Percentiles rank a stretch among this genome's conserved stretches.
Conservation (phyloP, 2,113 vertebrate species). For the Halichoerus grypus region DNA sequence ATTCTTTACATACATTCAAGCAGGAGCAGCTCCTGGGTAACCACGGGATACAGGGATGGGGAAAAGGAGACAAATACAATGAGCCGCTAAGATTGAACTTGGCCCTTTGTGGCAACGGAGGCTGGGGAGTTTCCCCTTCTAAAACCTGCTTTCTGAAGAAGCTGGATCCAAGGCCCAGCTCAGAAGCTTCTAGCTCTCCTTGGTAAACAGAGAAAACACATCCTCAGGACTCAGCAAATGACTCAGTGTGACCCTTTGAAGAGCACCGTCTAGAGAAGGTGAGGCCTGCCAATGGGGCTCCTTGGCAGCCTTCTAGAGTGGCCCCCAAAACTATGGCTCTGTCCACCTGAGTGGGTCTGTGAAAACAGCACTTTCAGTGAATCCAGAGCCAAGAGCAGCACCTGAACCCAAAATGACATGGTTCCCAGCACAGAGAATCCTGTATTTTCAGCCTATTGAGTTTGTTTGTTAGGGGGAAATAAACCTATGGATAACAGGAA, state of each 20-base stretch:
- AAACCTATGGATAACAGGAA: not conserved
- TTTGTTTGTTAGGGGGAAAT: not conserved
- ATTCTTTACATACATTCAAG: not conserved
- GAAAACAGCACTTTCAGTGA: not conserved
- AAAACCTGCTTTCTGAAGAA: not conserved
- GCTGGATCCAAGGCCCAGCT: not conserved
- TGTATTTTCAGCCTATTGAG: rapidly evolving
- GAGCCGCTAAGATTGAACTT: too few species aligned
- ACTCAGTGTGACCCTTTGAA: not conserved
- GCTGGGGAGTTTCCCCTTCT: not conserved
- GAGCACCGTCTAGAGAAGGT: not conserved
- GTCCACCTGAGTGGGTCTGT: not conserved
- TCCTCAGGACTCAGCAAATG: not conserved
- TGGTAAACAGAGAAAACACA: not conserved
- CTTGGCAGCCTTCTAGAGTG: not conserved
- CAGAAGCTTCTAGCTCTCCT: not conserved
- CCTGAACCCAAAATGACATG: not conserved
- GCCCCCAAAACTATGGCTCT: not conserved
- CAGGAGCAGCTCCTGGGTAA: not conserved
- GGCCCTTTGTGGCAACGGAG: not conserved
- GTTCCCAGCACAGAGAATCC: not conserved
- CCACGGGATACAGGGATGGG: not conserved
- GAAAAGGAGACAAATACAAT: not conserved
- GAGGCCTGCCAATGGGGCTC: rapidly evolving
- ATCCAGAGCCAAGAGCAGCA: not conserved